These are phyloP conservation scores for Gonatopus flavifemur DNA, from an alignment of 1,140 invertebrate genomes.

Conservation along the genomic window DNA sequence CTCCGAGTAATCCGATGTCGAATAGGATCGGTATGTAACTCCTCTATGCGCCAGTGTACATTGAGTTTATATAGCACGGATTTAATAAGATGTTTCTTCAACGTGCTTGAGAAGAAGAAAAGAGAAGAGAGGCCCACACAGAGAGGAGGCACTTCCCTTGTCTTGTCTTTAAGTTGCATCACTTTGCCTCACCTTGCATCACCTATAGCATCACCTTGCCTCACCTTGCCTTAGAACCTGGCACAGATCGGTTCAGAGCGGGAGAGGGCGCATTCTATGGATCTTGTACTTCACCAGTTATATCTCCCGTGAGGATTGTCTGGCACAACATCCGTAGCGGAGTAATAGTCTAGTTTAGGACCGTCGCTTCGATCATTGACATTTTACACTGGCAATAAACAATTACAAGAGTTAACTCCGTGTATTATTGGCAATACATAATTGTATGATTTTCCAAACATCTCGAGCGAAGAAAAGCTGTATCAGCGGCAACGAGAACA, in stretches of 20 bases:
- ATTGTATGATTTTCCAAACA: no score
- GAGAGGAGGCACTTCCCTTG: slow-evolving; percentile 35
- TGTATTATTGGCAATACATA: no score
- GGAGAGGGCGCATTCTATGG: slow-evolving; percentile 24
- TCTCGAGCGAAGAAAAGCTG: no score
- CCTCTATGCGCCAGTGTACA: slow-evolving; percentile 41
- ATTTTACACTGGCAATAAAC: no score
- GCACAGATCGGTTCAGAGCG: slow-evolving; percentile 16
- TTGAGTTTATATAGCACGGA: slow-evolving; percentile 58
- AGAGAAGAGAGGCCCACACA: slow-evolving; percentile 21
- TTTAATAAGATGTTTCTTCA: slow-evolving; percentile 57
- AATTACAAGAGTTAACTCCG: no score
- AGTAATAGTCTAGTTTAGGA: no score
- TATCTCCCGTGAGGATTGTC: no score
- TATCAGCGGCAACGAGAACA: no score
- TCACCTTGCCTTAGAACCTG: slow-evolving; percentile 38
- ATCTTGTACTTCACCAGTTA: no score
- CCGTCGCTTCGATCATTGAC: no score
- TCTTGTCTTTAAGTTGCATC: slow-evolving; percentile 16
- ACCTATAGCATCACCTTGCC: slow-evolving; percentile 27
- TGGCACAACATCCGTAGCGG: no score
- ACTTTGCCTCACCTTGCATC: slow-evolving; percentile 5
- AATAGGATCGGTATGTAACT: slow-evolving; percentile 51
- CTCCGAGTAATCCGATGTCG: slow-evolving; percentile 40
- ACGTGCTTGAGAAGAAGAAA: slow-evolving; percentile 20